A percentile compares a stretch with the other conserved stretches of the same genome.
Evolutionary conservation across 2,797 vertebrate species (phyloP).

Genomic region (Lutra lutra): DNA sequence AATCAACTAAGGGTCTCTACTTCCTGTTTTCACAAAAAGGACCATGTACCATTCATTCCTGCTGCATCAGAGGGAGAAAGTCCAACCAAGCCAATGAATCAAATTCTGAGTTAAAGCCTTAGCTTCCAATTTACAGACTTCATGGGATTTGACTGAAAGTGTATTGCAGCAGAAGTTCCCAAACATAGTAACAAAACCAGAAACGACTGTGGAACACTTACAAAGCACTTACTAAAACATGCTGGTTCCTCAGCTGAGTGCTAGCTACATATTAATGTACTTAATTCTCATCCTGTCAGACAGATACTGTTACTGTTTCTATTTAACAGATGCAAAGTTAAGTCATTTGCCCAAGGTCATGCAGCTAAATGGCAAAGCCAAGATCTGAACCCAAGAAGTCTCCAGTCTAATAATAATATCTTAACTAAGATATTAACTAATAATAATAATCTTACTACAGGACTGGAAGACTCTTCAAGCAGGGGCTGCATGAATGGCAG

Average conservation of each 20-base stretch:
- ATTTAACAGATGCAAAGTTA: slow-evolving; percentile 14
- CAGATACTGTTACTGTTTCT: background rate
- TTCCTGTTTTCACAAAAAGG: slow-evolving; percentile 13
- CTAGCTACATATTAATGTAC: background rate
- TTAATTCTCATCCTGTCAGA: background rate
- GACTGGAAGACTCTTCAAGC: background rate
- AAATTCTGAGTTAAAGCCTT: slow-evolving; percentile 27
- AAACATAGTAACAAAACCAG: background rate
- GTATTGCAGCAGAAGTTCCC: background rate
- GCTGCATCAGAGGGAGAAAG: background rate
- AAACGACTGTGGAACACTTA: background rate
- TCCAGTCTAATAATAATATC: no score
- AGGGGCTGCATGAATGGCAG: background rate
- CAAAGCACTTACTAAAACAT: background rate
- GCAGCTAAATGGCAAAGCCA: background rate
- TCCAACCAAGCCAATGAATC: background rate
- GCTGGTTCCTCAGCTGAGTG: background rate
- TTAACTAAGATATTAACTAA: no score
- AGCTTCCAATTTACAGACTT: background rate
- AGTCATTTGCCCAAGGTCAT: background rate
- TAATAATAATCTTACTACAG: background rate
- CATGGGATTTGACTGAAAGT: background rate
- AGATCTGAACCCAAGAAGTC: background rate
- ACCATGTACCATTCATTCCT: background rate
- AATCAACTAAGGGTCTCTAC: background rate